Percentiles rank a stretch among this genome's conserved stretches.
phyloP scores from a whole-genome alignment of 2,113 vertebrate genomes.

The Platanista minor region DNA sequence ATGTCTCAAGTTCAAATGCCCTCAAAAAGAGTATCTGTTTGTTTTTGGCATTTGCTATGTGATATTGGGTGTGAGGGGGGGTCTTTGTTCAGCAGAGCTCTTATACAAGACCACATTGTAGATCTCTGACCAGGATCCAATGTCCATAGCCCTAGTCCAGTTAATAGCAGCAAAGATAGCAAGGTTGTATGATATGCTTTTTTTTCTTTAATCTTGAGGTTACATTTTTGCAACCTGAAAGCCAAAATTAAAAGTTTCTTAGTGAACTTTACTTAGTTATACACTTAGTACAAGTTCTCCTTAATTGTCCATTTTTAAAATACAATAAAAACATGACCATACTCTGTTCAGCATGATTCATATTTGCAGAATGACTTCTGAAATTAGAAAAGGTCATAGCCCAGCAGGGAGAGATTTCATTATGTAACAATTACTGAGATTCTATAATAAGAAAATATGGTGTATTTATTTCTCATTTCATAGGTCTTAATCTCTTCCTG shows the following conservation, averaged over 20 bases:
- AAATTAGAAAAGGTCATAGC: conserved; percentile 1
- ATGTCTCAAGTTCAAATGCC: not conserved
- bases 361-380: not conserved
- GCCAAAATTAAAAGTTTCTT: not conserved
- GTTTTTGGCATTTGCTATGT: not conserved
- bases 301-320: not conserved
- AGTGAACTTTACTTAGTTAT: not conserved
- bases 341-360: not conserved
- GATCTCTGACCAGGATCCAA: not conserved
- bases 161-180: not conserved
- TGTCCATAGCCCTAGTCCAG: not conserved
- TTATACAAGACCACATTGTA: not conserved
- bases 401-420: not conserved
- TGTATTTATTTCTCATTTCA: conserved; percentile 33
- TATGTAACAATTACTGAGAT: not conserved
- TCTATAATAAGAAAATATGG: not conserved
- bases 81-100: not conserved
- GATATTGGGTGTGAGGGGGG: not conserved
- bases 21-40: not conserved
- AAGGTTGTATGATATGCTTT: not conserved
- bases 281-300: not conserved
- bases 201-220: not conserved
- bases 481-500: not conserved
- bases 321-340: not conserved
- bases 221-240: not conserved